Conservation (phyloP, 2,888 invertebrate genomes). For the Macrosoma leucophasiata region DNA sequence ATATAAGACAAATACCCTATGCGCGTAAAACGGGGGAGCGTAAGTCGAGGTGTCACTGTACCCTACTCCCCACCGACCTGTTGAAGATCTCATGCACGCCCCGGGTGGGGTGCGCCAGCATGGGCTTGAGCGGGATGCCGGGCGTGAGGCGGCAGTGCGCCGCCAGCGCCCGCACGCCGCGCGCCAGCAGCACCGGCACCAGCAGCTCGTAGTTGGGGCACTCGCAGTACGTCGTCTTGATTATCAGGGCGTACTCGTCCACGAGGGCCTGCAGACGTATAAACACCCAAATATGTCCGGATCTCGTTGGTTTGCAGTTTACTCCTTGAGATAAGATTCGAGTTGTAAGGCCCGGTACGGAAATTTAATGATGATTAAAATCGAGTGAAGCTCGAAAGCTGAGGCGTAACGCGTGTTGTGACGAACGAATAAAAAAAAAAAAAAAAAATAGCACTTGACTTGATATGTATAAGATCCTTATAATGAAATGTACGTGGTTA, state of each 20-base stretch:
- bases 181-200: slow-evolving; percentile 83
- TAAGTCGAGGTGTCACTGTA: no score
- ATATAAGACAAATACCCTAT: no score
- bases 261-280: slow-evolving; percentile 72
- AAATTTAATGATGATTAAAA: no score
- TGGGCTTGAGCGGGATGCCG: slow-evolving; percentile 96
- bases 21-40: no score
- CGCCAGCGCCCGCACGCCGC: slow-evolving; percentile 85
- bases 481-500: no score
- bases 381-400: no score
- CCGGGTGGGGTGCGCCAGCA: slow-evolving; percentile 98
- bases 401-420: background rate
- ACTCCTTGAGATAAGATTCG: no score
- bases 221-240: slow-evolving; percentile 97
- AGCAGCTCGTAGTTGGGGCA: slow-evolving; percentile 96
- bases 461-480: no score
- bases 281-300: no score
- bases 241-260: slow-evolving; percentile 82
- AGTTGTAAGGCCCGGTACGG: no score
- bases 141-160: slow-evolving; percentile 90
- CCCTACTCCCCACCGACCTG: slow-evolving; percentile 74
- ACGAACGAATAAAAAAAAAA: background rate
- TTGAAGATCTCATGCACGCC: slow-evolving; percentile 92
- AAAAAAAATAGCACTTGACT: background rate
- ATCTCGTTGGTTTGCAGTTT: no score